Evolutionary conservation across 1,140 invertebrate genomes (phyloP), one percentile per base, ranked within the genome.

Genomic region (Yoshiicerus persimilis): DNA sequence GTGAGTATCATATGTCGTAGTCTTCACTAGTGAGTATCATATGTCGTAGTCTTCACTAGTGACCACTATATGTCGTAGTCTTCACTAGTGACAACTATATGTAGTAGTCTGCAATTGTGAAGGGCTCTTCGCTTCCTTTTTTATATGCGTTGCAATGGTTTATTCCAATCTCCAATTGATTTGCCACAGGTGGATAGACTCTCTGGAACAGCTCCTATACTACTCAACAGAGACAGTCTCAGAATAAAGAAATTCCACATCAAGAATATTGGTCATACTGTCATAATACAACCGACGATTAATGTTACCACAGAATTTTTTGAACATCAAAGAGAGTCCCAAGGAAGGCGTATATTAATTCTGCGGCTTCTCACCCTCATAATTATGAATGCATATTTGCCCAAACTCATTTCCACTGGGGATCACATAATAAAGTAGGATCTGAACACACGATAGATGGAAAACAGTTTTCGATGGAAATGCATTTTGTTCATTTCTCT

Each of bases 391-490:
- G 84, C 30, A 20, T 32, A 32, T 64, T 87, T 87, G 36, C 87
- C 8, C 23, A 64, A 27, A 20, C 41, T 62, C 87, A 87, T 64
- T 83, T 87, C 32, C 87, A 87, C 47, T 87, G 87, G 87, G 87
- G 38, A 32, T 20, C 83, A 87, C 62, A 80, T 13, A 83, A 87
- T 64, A 34, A 16, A 8, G n/a, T 70, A 8, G 87, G 87, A 1
- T 87, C 87, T 6, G 87, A 87, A 20, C 87, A 87, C 41, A 87
- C 38, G 25, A 56, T 87, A 20, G 20, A 36, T 0, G 39, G 77
- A 9, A 77, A 34, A 87, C 13, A 41, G 36, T 87, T 87, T 64
- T 16, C 75, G 2, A 5, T 62, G n/a, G 87, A 87, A 84, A 25
- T 87, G 10, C 87, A 87, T 30, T n/a, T 87, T 16, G 87, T 87